Conservation (phyloP, 2,113 vertebrate genomes). For the Aythya baeri region DNA sequence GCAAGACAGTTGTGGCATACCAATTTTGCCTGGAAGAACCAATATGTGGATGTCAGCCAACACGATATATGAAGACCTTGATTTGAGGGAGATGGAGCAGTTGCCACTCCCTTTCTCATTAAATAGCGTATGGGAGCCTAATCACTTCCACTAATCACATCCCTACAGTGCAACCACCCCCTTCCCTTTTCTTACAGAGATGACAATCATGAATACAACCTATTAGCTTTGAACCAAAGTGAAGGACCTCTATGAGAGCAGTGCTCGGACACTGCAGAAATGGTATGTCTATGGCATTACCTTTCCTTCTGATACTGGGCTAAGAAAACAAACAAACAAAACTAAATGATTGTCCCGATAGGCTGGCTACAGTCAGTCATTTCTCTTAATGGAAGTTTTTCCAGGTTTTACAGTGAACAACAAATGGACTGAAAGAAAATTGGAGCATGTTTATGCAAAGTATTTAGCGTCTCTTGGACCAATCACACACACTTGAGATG, state of each 20-base stretch:
- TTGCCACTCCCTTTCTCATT: not conserved
- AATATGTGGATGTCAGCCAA: fast-evolving
- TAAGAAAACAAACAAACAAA: not conserved
- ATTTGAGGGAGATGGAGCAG: not conserved
- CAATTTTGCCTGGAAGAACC: not conserved
- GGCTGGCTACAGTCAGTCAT: not conserved
- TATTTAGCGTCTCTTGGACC: not conserved
- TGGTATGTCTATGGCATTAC: not conserved
- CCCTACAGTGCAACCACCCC: not conserved
- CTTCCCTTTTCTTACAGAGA: not conserved
- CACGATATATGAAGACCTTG: not conserved
- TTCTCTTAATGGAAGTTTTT: not conserved
- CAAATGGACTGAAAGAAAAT: not conserved
- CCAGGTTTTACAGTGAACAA: not conserved
- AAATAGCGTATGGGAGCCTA: not conserved
- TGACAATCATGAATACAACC: not conserved
- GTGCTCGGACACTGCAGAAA: not conserved
- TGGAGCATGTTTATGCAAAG: fast-evolving
- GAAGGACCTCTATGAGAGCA: not conserved
- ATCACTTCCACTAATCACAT: not conserved
- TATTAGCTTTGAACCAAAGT: not conserved
- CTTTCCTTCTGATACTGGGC: not conserved
- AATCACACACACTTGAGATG: not conserved
- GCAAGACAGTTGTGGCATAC: fast-evolving
- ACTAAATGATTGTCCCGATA: not conserved